A percentile compares a stretch with the other conserved stretches of the same genome.
These are phyloP conservation scores for Alitta virens DNA, from an alignment of 2,888 invertebrate species.

Conservation along the genomic window DNA sequence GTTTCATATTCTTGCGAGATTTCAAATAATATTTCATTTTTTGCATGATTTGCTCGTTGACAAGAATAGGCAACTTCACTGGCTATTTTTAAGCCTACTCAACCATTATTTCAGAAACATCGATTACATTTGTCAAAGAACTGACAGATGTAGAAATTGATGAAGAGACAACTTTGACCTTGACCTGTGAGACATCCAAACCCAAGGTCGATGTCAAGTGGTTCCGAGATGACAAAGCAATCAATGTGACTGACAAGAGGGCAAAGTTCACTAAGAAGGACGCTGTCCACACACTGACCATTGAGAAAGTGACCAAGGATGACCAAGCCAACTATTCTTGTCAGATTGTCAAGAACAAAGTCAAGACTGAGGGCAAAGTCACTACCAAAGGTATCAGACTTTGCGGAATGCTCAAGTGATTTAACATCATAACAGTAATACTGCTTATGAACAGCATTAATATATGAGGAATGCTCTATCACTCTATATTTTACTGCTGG, in stretches of 20 bases:
- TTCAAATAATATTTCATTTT: too few species aligned
- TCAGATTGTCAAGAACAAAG: conserved; percentile 46
- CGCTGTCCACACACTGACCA: conserved; percentile 40
- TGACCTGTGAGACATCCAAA: conserved; percentile 74
- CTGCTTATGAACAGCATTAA: too few species aligned
- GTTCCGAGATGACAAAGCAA: conserved; percentile 84
- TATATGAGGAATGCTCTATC: too few species aligned
- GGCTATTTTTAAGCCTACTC: too few species aligned
- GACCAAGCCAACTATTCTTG: conserved; percentile 77
- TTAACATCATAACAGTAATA: too few species aligned
- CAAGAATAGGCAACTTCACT: too few species aligned
- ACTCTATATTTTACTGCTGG: too few species aligned
- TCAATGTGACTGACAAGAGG: conserved; percentile 62
- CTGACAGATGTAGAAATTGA: conserved; percentile 35
- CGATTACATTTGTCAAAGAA: conserved; percentile 34
- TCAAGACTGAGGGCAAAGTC: conserved; percentile 67
- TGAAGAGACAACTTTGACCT: conserved; percentile 35
- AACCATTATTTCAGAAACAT: conserved; percentile 35
- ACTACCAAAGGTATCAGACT: conserved; percentile 60
- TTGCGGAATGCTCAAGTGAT: too few species aligned
- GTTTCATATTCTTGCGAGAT: too few species aligned
- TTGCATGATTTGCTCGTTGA: too few species aligned
- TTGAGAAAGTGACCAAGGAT: conserved; percentile 49
- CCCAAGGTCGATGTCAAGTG: conserved; percentile 77
- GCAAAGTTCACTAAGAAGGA: conserved; percentile 28